Percentiles rank a stretch among this genome's conserved stretches.
phyloP scores from a whole-genome alignment of 2,113 vertebrate genomes.

The Nothocercus nigrocapillus region DNA sequence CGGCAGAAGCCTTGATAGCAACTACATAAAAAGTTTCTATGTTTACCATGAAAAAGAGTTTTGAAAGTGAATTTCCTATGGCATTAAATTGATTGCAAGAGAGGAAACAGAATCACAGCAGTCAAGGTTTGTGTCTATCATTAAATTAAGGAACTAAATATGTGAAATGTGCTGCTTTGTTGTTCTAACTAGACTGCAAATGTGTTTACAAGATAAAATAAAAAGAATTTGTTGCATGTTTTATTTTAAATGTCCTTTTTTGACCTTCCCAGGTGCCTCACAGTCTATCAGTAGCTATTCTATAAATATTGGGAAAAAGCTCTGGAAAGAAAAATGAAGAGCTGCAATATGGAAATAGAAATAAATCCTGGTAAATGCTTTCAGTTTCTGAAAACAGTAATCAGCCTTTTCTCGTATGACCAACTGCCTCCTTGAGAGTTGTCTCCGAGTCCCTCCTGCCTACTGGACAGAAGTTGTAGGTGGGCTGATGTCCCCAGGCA shows the following conservation, averaged over 20 bases:
- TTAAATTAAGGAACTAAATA: not conserved
- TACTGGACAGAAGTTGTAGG: not conserved
- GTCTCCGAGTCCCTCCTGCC: not conserved
- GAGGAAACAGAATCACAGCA: not conserved
- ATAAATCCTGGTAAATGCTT: not conserved
- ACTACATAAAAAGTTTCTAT: not conserved
- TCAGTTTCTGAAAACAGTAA: not conserved
- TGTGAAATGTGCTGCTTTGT: not conserved
- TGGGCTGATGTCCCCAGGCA: not conserved
- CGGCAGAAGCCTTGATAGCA: not conserved
- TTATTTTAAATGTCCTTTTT: not conserved
- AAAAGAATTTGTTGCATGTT: not conserved
- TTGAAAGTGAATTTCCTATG: conserved; percentile 9
- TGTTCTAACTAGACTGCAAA: conserved; percentile 6
- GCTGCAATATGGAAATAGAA: not conserved
- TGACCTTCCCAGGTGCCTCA: not conserved
- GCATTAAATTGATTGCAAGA: not conserved
- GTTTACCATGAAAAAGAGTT: not conserved
- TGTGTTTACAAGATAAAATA: conserved; percentile 21
- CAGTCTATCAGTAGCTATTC: not conserved
- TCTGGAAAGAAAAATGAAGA: not conserved
- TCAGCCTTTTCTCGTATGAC: not conserved
- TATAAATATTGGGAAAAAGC: not conserved
- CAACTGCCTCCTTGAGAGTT: not conserved
- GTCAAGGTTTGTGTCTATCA: not conserved